Percentiles rank a stretch among this genome's conserved stretches.
phyloP scores from a whole-genome alignment of 2,797 vertebrate genomes.

The Menidia menidia region DNA sequence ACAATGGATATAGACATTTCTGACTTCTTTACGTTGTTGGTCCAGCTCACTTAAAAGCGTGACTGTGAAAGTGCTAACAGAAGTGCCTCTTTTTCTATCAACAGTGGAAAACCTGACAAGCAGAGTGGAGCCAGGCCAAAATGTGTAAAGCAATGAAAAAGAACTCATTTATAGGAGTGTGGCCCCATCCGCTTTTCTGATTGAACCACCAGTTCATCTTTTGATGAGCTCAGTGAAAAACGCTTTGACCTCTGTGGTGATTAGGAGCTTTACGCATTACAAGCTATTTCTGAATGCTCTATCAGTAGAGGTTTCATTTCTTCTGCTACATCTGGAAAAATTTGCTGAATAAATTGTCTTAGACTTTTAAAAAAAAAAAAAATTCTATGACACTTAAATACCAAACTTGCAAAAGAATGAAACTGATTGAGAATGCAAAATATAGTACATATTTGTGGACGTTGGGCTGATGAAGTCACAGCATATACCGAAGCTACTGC shows the following conservation, averaged over 20 bases:
- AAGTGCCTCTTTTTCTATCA: not conserved
- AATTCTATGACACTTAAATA: conserved; percentile 22
- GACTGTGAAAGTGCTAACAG: not conserved
- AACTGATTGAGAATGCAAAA: conserved; percentile 11
- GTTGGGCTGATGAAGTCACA: conserved; percentile 11
- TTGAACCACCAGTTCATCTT: conserved; percentile 59
- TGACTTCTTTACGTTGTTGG: not conserved
- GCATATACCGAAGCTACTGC: not conserved
- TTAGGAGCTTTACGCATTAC: conserved; percentile 66
- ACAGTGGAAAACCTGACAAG: conserved; percentile 2
- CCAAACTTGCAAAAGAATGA: conserved; percentile 10
- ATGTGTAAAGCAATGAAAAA: not conserved
- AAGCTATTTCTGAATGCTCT: conserved; percentile 38
- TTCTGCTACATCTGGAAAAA: conserved; percentile 28
- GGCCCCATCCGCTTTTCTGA: conserved; percentile 30
- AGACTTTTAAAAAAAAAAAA: conserved; percentile 30
- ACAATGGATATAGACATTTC: not conserved
- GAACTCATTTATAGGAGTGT: conserved; percentile 13
- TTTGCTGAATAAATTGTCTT: conserved; percentile 57
- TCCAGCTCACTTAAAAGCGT: not conserved
- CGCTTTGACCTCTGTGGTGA: conserved; percentile 59
- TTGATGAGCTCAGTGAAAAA: conserved; percentile 61
- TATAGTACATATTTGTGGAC: conserved; percentile 23
- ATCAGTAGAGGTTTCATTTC: conserved; percentile 38
- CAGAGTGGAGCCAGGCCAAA: conserved; percentile 1